Evolutionary conservation across 2,888 invertebrate species (phyloP), one percentile per base, ranked within the genome.

Genomic region (Macaria liturata): DNA sequence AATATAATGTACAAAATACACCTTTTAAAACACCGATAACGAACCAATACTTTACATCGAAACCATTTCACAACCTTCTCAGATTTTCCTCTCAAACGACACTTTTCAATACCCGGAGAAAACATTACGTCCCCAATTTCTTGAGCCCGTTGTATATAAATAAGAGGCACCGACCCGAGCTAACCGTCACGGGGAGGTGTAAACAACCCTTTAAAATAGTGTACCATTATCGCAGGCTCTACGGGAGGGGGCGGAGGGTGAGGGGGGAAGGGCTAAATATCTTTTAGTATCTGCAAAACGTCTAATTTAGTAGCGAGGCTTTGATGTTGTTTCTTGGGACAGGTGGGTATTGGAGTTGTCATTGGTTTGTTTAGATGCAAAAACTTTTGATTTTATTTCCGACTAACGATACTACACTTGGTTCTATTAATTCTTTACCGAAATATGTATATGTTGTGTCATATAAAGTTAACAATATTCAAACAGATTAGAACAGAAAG

Each of bases 231-330:
- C 65, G 63, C 64, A 63, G 58, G 66, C 54, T 54, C 44, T 51
- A 49, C 54, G 59, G 59, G 59, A 40, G 32, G 49, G 53, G 49
- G 45, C 50, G 43, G 49, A 32, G 30, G 57, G 70, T 68, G 65
- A 56, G 62, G 72, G 70, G 69, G 70, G 69, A 70, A 74, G 76
- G 71, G 76, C 81, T 83, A 86, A 87, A 86, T 86, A 86, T 86
- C 85, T 85, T 86, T 89, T 87, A 88, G 85, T 88, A 85, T 87
- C 87, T 89, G 87, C 83, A 83, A 87, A 88, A 86, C 83, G 83
- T 85, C 84, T 86, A 85, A 86, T 84, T 85, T 84, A 84, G 83
- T 79, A 80, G 80, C 80, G 71, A 81, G 81, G 82, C 84, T 86
- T 83, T 84, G 84, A 84, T 84, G 82, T 81, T 78, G 78, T 78